Conservation (phyloP, 2,888 invertebrate species). For the Rambutsinella grinnellia region DNA sequence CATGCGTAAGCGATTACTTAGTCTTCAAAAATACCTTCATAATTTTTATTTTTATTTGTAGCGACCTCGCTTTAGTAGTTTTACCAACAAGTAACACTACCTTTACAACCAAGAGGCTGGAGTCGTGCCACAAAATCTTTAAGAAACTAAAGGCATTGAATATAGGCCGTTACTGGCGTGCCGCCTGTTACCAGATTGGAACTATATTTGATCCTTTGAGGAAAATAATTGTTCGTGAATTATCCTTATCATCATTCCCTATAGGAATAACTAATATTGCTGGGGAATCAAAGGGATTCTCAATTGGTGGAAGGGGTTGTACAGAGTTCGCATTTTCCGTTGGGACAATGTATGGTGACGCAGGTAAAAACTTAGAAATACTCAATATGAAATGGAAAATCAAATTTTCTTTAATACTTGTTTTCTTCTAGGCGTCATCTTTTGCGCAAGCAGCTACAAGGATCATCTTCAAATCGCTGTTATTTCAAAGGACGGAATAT, state of each 20-base stretch:
- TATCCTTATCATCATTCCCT: background rate
- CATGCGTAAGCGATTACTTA: slow-evolving; percentile 4
- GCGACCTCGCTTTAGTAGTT: too few species aligned
- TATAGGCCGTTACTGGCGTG: background rate
- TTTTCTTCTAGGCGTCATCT: too few species aligned
- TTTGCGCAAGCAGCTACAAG: background rate
- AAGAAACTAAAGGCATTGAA: background rate
- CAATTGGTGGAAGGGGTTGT: background rate
- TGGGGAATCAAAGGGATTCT: slow-evolving; percentile 3
- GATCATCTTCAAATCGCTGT: background rate
- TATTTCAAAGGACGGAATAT: background rate
- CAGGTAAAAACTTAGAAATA: background rate
- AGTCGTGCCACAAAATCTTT: background rate
- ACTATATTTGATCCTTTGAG: background rate
- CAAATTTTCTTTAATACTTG: too few species aligned
- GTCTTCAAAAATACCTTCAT: too few species aligned
- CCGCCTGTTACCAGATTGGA: background rate
- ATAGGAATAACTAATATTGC: slow-evolving; percentile 1
- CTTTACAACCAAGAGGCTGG: too few species aligned
- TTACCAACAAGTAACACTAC: too few species aligned
- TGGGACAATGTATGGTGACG: background rate
- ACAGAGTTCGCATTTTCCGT: background rate
- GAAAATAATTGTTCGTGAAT: background rate
- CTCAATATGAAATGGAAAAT: too few species aligned
- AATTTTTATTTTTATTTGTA: too few species aligned